Base-by-base conservation (phyloP, 1,140 invertebrate genomes). In the Epicauta chinensis region DNA sequence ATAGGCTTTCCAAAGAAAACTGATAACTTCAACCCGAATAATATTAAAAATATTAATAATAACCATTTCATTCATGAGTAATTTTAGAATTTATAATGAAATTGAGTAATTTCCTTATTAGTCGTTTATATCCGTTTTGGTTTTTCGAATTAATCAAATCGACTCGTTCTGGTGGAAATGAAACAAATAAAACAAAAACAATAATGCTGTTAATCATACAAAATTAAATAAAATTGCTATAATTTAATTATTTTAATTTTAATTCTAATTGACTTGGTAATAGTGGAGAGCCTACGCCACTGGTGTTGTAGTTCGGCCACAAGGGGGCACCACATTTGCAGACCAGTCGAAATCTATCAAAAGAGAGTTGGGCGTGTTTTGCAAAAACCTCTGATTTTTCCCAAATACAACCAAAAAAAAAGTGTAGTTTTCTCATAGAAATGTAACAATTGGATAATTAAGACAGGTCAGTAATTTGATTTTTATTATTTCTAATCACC, bases 291-390 rank as follows among this genome's bases (percentile, higher is more conserved):
- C 23, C 2, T 37, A 17, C 45, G 45, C 45, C 45, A 47, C 45
- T 47, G 45, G 45, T 12, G 23, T 23, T 29, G 13, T 13, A 35
- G 4, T 31, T 14, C 4, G 30, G 4, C n/a, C 44, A 45, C 7
- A 12, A 48, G 52, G 45, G 37, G 39, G 52, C 52, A 41, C 45
- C 35, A 47, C 45, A 30, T 44, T n/a, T 35, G 23, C 23, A 42
- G 23, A 23, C 39, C 46, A 57, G 55, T 57, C 45, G 43, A 53
- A 57, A 53, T 41, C 45, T 47, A 47, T 49, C 43, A 42, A 53
- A n/a, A 56, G 50, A 44, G 43, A 48, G 51, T 53, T 57, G 55
- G 55, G 55, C 55, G 55, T 57, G 55, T 57, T 51, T 53, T 44
- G 41, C 51, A 42, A 36, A 53, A 53, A 42, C 40, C 43, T 44